Base-by-base conservation (phyloP, 2,113 vertebrate genomes). In the Cairina moschata region DNA sequence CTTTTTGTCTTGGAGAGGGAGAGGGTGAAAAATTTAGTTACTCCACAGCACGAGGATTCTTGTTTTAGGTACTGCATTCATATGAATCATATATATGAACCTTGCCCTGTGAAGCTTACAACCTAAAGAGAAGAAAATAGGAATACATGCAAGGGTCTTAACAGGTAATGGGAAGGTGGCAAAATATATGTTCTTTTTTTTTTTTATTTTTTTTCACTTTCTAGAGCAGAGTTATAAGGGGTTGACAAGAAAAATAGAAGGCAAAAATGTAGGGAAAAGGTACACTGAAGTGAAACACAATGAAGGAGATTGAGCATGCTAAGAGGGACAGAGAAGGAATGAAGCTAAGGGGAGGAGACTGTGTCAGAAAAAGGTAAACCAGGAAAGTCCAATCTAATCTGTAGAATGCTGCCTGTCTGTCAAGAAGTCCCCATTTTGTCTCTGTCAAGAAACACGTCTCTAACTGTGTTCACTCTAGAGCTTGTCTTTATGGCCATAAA, bases 361-460 rank as follows among this genome's bases (percentile, higher is more conserved):
- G 14, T 40, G 28, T 56, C 16, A 59, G 38, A 31, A 18, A 78
- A 86, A 81, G 56, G 32, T 31, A 77, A 81, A 6, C 9, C 31
- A 74, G 36, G 17, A 31, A 54, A 67, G 40, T 68, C 22, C 31
- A 42, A 31, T 34, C 17, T 32, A 38, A 77, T 31, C 13, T 25
- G 16, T 46, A 6, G 31, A 54, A 60, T 4, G 1, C 9, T 32
- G 32, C 56, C 34, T 76, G 3, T 62, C 32, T 84, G n/a, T 42
- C n/a, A 77, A 69, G 23, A 77, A 13, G 10, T 81, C 21, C 6
- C 3, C 21, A 32, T 78, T 84, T 84, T 81, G 18, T 50, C n/a
- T 60, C 32, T 72, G 7, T 72, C 65, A 71, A 71, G 28, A 13
- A 76, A 11, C 28, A 44, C 0, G 0, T 31, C 29, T 66, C 15